These are phyloP conservation scores for Corydoras maculifer DNA, from an alignment of 2,113 vertebrate species.

Conservation along the genomic window DNA sequence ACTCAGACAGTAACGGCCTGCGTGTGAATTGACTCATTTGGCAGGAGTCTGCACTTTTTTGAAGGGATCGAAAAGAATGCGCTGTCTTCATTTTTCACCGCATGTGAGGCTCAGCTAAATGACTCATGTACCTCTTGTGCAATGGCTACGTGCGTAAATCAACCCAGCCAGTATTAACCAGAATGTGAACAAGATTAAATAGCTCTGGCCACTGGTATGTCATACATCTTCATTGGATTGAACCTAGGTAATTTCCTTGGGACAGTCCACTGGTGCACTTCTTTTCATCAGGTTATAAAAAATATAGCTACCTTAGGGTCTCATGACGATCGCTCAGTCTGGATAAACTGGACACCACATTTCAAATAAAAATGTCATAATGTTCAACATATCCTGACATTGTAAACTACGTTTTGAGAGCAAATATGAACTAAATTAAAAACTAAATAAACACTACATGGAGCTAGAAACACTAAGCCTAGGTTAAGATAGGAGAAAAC, in stretches of 20 bases:
- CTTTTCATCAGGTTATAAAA: too few species aligned
- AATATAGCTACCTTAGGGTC: too few species aligned
- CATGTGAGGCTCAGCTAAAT: slow-evolving; percentile 35
- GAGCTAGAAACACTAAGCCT: too few species aligned
- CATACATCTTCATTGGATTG: slow-evolving; percentile 59
- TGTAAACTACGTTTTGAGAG: too few species aligned
- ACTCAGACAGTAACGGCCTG: slow-evolving; percentile 16
- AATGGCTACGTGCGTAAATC: slow-evolving; percentile 56
- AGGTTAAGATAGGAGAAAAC: too few species aligned
- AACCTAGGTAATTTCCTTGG: slow-evolving; percentile 39
- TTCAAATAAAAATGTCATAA: too few species aligned
- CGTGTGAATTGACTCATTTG: slow-evolving; percentile 39
- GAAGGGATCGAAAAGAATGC: slow-evolving; percentile 26
- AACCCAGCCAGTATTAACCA: slow-evolving; percentile 53
- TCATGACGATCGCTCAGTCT: too few species aligned
- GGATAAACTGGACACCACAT: too few species aligned
- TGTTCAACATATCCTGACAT: too few species aligned
- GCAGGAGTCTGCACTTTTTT: slow-evolving; percentile 31
- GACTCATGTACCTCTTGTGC: slow-evolving; percentile 52
- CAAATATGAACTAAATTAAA: too few species aligned
- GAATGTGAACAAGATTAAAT: slow-evolving; percentile 57
- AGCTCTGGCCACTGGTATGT: slow-evolving; percentile 58
- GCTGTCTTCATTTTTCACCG: slow-evolving; percentile 9
- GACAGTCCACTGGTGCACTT: slow-evolving; percentile 18
- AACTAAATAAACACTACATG: too few species aligned